Evolutionary conservation across 1,140 invertebrate genomes (phyloP).

Genomic region (Pantala flavescens): DNA sequence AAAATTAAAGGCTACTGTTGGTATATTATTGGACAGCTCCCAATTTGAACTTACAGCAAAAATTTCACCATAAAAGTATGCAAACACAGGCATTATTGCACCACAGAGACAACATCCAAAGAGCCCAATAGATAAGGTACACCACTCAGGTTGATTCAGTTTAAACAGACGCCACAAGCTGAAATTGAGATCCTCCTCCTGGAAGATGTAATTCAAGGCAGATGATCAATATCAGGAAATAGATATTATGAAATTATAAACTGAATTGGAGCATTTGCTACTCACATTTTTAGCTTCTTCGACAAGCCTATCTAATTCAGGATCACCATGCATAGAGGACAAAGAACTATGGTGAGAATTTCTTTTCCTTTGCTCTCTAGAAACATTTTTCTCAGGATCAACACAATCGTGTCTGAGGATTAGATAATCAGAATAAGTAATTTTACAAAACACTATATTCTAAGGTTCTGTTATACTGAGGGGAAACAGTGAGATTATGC

Average conservation of each 20-base stretch:
- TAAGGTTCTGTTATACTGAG: too few relatives aligned
- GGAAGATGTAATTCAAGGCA: not conserved
- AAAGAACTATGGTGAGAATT: not conserved
- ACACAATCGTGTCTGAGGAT: too few relatives aligned
- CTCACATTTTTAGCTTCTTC: constrained; percentile 18
- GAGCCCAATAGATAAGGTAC: constrained; percentile 52
- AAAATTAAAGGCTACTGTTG: too few relatives aligned
- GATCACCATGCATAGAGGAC: not conserved
- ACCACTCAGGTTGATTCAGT: constrained; percentile 63
- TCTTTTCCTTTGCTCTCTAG: too few relatives aligned
- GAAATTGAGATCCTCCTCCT: not conserved
- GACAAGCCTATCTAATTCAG: not conserved
- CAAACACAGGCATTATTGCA: constrained; percentile 60
- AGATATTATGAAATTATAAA: too few relatives aligned
- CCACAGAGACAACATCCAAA: constrained; percentile 57
- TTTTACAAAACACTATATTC: too few relatives aligned
- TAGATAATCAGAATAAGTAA: too few relatives aligned
- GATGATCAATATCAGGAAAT: too few relatives aligned
- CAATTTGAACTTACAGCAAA: constrained; percentile 45
- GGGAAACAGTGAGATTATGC: too few relatives aligned
- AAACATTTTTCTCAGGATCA: too few relatives aligned
- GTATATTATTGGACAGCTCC: not conserved
- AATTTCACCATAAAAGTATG: constrained; percentile 69
- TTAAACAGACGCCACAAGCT: constrained; percentile 41
- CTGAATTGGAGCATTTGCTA: too few relatives aligned